phyloP scores from a whole-genome alignment of 1,140 invertebrate genomes.

The Heliconius congener region DNA sequence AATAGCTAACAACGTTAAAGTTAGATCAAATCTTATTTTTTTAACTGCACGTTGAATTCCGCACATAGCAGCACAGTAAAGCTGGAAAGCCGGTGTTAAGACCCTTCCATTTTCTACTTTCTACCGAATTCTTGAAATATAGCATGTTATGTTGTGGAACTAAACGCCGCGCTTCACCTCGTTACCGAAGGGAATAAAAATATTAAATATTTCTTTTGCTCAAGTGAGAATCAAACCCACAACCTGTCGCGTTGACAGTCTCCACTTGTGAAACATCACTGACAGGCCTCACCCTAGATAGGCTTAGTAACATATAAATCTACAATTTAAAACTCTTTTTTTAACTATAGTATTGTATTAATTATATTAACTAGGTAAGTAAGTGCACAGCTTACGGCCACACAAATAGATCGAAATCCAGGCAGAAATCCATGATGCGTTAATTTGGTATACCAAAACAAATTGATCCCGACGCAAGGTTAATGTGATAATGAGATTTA shows the following conservation, averaged over 20 bases:
- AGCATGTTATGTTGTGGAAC: background rate
- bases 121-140: background rate
- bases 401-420: constrained; percentile 15
- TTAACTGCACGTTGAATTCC: too few species aligned
- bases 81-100: background rate
- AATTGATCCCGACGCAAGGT: constrained; percentile 31
- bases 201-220: background rate
- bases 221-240: background rate
- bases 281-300: background rate
- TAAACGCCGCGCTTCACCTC: background rate
- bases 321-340: background rate
- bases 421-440: constrained; percentile 27
- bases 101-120: background rate
- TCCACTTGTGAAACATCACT: background rate
- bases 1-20: too few species aligned
- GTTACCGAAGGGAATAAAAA: background rate
- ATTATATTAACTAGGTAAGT: background rate
- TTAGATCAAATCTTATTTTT: too few species aligned
- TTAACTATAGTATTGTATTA: background rate
- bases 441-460: constrained; percentile 26
- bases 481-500: constrained; percentile 42
- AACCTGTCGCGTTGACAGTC: background rate
- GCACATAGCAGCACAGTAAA: background rate
- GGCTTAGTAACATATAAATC: too few species aligned
- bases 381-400: background rate